Conservation (phyloP, 1,140 invertebrate species). For the Pseudomyrmex concolor region DNA sequence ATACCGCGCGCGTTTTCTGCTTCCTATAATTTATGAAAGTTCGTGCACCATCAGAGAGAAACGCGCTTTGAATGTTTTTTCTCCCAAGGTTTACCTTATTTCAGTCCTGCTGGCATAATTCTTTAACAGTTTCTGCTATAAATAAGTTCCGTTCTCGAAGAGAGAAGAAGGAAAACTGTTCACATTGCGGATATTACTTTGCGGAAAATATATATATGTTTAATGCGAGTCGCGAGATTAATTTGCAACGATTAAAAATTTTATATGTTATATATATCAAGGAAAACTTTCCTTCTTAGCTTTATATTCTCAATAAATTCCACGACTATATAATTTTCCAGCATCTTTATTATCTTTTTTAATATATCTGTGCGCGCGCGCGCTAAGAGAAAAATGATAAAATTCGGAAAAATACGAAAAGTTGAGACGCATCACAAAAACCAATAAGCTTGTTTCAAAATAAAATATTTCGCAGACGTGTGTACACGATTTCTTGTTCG, state of each 20-base stretch:
- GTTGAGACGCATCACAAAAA: background rate
- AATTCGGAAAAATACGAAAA: background rate
- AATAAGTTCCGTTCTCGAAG: constrained; percentile 38
- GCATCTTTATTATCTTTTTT: too few relatives aligned
- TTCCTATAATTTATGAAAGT: constrained; percentile 46
- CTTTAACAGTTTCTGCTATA: constrained; percentile 48
- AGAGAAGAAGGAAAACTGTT: constrained; percentile 16
- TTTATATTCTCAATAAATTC: constrained; percentile 16
- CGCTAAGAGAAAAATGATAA: background rate
- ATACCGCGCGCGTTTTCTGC: background rate
- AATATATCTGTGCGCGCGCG: background rate
- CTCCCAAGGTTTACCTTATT: constrained; percentile 33
- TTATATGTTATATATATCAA: background rate
- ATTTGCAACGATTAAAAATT: constrained; percentile 51
- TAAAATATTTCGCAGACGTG: constrained; percentile 4
- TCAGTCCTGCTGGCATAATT: constrained; percentile 19
- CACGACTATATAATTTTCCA: too few relatives aligned
- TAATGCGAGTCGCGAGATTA: background rate
- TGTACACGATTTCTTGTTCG: too few relatives aligned
- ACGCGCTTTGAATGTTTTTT: constrained; percentile 33
- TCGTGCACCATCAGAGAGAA: constrained; percentile 22
- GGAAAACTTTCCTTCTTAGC: background rate
- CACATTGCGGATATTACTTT: constrained; percentile 47
- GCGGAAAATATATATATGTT: constrained; percentile 40
- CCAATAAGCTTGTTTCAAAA: background rate